These are phyloP conservation scores for Thalassophryne amazonica DNA, from an alignment of 2,797 vertebrate genomes.

Conservation along the genomic window DNA sequence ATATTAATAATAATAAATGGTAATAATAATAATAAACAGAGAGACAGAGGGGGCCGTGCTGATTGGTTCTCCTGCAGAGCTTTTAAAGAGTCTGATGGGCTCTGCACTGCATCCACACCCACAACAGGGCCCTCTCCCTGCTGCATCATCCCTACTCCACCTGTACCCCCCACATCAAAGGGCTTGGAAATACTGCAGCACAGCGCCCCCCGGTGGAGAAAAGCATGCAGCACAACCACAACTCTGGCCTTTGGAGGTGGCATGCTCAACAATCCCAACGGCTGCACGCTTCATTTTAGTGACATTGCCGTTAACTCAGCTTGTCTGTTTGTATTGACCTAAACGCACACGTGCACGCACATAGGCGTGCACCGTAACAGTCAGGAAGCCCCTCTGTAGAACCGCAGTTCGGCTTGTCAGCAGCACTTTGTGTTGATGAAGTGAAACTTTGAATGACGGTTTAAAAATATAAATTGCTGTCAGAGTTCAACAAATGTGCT, in stretches of 20 bases:
- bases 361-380: neutral
- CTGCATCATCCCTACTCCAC: conserved; percentile 39
- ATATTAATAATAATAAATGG: conserved; percentile 17
- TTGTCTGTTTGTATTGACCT: neutral
- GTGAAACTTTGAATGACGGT: neutral
- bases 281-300: neutral
- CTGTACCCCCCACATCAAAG: conserved; percentile 48
- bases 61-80: conserved; percentile 37
- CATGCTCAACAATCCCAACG: neutral
- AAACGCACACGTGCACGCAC: neutral
- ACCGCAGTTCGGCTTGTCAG: neutral
- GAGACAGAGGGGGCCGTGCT: conserved; percentile 5
- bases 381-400: neutral
- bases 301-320: neutral
- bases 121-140: conserved; percentile 1
- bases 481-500: neutral
- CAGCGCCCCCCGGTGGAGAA: conserved; percentile 65
- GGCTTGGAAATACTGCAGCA: conserved; percentile 58
- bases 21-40: neutral
- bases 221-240: conserved; percentile 30
- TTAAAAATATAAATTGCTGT: neutral
- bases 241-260: neutral
- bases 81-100: conserved; percentile 12
- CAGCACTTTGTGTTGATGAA: neutral
- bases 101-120: neutral